Evolutionary conservation across 2,888 invertebrate genomes (phyloP).

Genomic region (Stomorhina lunata): DNA sequence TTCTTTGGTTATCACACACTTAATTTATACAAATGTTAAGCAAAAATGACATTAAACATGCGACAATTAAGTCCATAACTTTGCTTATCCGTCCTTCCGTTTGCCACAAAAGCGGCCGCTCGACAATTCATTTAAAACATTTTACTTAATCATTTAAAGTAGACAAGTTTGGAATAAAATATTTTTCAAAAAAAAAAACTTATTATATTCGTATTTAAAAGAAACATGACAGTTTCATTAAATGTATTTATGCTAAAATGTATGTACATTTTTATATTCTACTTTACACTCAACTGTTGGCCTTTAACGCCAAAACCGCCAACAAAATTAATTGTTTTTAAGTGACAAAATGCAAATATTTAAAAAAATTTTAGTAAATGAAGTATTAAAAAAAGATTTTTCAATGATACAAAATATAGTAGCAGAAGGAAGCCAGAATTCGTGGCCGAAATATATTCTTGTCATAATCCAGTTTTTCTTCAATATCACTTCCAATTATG

Average conservation of each 20-base stretch:
- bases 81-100: background rate
- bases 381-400: background rate
- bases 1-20: too few relatives aligned
- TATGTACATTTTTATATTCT: background rate
- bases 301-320: constrained; percentile 43
- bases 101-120: background rate
- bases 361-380: background rate
- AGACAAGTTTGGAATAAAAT: too few relatives aligned
- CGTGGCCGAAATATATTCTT: too few relatives aligned
- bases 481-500: too few relatives aligned
- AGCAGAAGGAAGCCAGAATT: too few relatives aligned
- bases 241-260: background rate
- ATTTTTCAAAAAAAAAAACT: background rate
- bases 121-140: background rate
- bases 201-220: too few relatives aligned
- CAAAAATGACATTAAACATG: constrained; percentile 41
- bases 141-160: background rate
- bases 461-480: too few relatives aligned
- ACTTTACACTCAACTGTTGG: background rate
- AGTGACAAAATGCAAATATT: background rate
- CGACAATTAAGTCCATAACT: constrained; percentile 2
- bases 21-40: constrained; percentile 56
- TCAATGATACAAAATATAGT: background rate
- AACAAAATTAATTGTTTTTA: constrained; percentile 14
- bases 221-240: constrained; percentile 20